Conservation (phyloP, 2,113 vertebrate genomes). For the Salvelinus namaycush region DNA sequence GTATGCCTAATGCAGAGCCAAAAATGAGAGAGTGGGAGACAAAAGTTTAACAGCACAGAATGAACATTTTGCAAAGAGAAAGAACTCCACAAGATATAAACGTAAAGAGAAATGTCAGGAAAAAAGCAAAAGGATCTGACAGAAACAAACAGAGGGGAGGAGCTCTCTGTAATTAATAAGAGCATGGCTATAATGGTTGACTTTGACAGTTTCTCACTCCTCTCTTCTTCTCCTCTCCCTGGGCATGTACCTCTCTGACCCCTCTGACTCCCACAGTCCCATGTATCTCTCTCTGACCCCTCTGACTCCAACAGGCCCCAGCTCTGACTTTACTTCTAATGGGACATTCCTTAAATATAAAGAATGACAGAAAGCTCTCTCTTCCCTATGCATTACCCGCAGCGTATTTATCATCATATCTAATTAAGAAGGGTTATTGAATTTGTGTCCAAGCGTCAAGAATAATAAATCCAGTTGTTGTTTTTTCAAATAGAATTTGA, state of each 20-base stretch:
- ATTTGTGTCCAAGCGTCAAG: slow-evolving; percentile 72
- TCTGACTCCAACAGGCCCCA: slow-evolving; percentile 21
- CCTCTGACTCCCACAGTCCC: slow-evolving; percentile 23
- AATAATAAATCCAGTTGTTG: slow-evolving; percentile 76
- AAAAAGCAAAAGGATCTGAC: too few species aligned
- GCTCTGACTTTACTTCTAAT: slow-evolving; percentile 50
- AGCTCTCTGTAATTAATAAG: too few species aligned
- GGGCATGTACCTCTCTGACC: slow-evolving; percentile 18
- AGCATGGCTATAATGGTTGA: too few species aligned
- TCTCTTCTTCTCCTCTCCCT: neutral
- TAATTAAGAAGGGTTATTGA: slow-evolving; percentile 73
- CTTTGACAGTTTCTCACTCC: too few species aligned
- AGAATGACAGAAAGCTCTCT: slow-evolving; percentile 46
- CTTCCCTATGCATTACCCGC: slow-evolving; percentile 63
- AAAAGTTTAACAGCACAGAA: too few species aligned
- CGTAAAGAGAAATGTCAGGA: too few species aligned
- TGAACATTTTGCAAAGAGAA: too few species aligned
- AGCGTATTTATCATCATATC: slow-evolving; percentile 72
- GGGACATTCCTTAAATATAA: slow-evolving; percentile 54
- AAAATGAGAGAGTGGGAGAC: neutral
- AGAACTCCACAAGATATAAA: too few species aligned
- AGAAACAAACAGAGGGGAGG: too few species aligned
- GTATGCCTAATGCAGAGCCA: neutral
- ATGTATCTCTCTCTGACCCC: slow-evolving; percentile 28
- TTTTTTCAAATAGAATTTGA: slow-evolving; percentile 69